These are phyloP conservation scores for Heliconius ismenius DNA, from an alignment of 2,888 invertebrate genomes.

Conservation along the genomic window DNA sequence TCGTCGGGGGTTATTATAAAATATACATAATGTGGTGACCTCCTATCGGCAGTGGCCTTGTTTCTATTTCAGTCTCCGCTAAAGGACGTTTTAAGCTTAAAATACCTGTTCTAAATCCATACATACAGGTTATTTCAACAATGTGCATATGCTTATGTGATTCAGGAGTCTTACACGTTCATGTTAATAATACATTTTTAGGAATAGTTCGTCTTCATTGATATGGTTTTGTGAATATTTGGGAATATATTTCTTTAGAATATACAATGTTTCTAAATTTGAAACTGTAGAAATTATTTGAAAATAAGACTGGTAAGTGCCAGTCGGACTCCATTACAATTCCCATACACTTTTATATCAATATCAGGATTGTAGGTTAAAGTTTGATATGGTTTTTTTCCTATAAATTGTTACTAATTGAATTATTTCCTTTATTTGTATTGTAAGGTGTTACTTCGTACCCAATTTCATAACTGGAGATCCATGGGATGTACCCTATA, in stretches of 20 bases:
- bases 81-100: conserved; percentile 63
- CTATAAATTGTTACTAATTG: too few species aligned
- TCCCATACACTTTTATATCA: too few species aligned
- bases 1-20: conserved; percentile 29
- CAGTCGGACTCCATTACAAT: too few species aligned
- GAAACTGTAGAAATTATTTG: too few species aligned
- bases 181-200: conserved; percentile 36
- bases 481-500: too few species aligned
- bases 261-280: background rate
- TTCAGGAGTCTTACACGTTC: conserved; percentile 24
- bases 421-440: too few species aligned
- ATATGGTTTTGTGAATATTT: background rate
- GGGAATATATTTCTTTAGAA: background rate
- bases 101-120: conserved; percentile 68
- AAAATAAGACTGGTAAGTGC: too few species aligned
- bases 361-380: too few species aligned
- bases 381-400: too few species aligned
- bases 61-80: conserved; percentile 65
- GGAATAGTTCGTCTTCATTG: conserved; percentile 12
- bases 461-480: too few species aligned
- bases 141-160: conserved; percentile 48
- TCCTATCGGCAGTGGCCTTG: conserved; percentile 58
- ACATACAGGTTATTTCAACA: conserved; percentile 60
- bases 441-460: too few species aligned
- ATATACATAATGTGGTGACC: conserved; percentile 40